phyloP scores from a whole-genome alignment of 2,113 vertebrate genomes.

The Macrotis lagotis region DNA sequence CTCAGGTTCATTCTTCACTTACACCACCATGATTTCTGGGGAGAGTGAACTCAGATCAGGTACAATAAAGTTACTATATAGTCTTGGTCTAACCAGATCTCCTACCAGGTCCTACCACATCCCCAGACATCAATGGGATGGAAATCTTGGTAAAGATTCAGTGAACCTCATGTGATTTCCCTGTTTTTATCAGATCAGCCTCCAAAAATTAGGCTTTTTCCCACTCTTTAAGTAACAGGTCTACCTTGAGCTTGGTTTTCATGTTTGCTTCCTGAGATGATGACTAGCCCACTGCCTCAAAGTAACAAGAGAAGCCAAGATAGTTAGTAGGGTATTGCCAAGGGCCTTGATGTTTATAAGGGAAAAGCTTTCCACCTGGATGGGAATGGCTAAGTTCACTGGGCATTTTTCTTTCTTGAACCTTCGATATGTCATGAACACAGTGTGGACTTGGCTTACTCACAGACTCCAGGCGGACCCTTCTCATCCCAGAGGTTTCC shows the following conservation, averaged over 20 bases:
- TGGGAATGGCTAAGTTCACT: not conserved
- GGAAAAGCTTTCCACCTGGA: not conserved
- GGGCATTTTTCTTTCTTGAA: not conserved
- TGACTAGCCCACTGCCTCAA: not conserved
- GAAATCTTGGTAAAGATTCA: not conserved
- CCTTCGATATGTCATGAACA: not conserved
- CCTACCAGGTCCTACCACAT: too few species aligned
- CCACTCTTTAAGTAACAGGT: not conserved
- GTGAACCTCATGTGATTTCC: not conserved
- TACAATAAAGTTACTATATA: not conserved
- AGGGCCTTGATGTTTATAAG: not conserved
- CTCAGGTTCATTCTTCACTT: not conserved
- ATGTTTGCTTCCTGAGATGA: not conserved
- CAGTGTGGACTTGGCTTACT: not conserved
- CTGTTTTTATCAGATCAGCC: not conserved
- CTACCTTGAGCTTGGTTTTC: not conserved
- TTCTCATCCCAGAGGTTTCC: not conserved
- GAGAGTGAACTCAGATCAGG: not conserved
- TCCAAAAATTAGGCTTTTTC: not conserved
- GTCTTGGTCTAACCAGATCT: not conserved
- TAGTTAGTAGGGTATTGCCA: not conserved
- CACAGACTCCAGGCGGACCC: not conserved
- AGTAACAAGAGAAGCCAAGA: not conserved
- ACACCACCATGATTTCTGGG: not conserved
- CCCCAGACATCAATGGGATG: not conserved